Conservation (phyloP, 2,888 invertebrate species). For the Scaptodrosophila latifasciaeformis region DNA sequence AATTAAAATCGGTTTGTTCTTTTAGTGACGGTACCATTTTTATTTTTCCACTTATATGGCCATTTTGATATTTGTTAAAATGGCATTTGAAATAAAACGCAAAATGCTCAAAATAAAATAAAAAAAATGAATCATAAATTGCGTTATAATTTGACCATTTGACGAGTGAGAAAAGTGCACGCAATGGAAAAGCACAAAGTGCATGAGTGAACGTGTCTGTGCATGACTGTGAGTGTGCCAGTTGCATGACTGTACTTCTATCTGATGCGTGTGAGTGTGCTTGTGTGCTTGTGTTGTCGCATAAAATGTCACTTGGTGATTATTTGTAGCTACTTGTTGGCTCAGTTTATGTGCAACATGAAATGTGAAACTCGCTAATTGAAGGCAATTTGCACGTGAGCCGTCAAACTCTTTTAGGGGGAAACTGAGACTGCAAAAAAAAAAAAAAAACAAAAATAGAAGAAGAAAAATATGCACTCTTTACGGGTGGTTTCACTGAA, state of each 20-base stretch:
- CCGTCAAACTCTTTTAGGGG: too few species aligned
- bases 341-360: conserved; percentile 44
- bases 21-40: too few species aligned
- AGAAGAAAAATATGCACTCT: too few species aligned
- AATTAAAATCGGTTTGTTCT: too few species aligned
- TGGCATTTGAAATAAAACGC: conserved; percentile 22
- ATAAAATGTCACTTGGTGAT: conserved; percentile 25
- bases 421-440: too few species aligned
- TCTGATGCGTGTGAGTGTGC: too few species aligned
- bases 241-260: too few species aligned
- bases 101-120: conserved; percentile 10
- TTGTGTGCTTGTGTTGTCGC: background rate
- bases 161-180: conserved; percentile 37
- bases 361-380: conserved; percentile 35
- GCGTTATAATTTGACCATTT: conserved; percentile 34
- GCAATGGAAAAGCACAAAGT: conserved; percentile 16
- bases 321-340: conserved; percentile 35
- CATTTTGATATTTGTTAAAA: conserved; percentile 26
- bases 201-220: background rate
- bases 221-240: background rate
- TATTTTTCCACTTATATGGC: too few species aligned
- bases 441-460: too few species aligned
- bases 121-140: conserved; percentile 11
- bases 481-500: too few species aligned
- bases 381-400: conserved; percentile 27